phyloP scores from a whole-genome alignment of 1,140 invertebrate species.

The Bilobella aurantiaca region DNA sequence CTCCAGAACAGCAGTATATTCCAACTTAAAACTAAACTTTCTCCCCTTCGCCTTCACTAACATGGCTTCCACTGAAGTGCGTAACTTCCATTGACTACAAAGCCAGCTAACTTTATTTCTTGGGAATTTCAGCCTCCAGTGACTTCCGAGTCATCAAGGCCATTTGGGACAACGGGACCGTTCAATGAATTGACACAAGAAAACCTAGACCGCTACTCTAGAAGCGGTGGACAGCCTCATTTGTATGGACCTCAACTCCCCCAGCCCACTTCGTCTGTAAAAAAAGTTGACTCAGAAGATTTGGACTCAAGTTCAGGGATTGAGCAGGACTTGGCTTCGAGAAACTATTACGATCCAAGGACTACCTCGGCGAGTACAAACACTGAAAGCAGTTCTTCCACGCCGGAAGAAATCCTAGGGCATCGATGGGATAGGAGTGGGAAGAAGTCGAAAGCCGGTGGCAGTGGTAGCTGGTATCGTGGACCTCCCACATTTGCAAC shows the following conservation, averaged over 20 bases:
- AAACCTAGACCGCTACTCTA: neutral
- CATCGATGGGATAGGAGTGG: neutral
- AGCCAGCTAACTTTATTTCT: too few relatives aligned
- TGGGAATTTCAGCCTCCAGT: neutral
- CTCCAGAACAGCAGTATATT: too few relatives aligned
- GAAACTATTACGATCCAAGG: neutral
- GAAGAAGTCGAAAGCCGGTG: neutral
- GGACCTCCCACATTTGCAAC: neutral
- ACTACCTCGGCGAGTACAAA: neutral
- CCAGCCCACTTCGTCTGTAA: neutral
- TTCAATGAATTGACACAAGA: neutral
- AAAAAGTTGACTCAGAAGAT: neutral
- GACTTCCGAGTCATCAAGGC: neutral
- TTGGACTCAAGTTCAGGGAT: slow-evolving; percentile 2
- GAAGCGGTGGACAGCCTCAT: neutral
- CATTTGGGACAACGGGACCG: neutral
- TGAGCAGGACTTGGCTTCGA: neutral
- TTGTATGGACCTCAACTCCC: neutral
- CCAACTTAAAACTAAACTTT: too few relatives aligned
- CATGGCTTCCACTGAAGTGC: too few relatives aligned
- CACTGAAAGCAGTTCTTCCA: neutral
- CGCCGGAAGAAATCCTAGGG: neutral
- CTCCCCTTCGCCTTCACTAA: too few relatives aligned
- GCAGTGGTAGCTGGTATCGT: neutral
- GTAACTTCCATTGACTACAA: too few relatives aligned